These are phyloP conservation scores for Papilio polyxenes DNA, from an alignment of 1,140 invertebrate genomes.

Conservation along the genomic window DNA sequence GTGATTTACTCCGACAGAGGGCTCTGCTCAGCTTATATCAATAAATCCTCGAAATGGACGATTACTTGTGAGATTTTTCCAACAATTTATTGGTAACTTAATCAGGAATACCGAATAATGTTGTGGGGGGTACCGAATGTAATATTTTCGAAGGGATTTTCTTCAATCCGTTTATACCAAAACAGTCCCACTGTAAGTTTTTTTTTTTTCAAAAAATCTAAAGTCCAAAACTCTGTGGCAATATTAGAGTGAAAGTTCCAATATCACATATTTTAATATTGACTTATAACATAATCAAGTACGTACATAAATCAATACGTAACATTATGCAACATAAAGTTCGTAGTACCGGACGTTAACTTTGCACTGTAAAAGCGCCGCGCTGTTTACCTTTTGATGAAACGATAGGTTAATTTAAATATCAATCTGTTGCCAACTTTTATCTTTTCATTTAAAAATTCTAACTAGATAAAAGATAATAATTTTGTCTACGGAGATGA, in stretches of 20 bases:
- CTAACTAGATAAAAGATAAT: background rate
- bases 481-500: background rate
- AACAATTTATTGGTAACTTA: background rate
- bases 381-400: background rate
- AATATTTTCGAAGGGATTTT: too few relatives aligned
- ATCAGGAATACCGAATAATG: too few relatives aligned
- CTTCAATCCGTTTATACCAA: too few relatives aligned
- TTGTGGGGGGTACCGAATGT: too few relatives aligned
- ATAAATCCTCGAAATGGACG: background rate
- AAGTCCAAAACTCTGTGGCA: too few relatives aligned
- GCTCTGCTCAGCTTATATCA: background rate
- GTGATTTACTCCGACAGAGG: too few relatives aligned
- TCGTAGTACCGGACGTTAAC: background rate
- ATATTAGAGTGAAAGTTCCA: too few relatives aligned
- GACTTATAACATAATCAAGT: too few relatives aligned
- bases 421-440: too few relatives aligned
- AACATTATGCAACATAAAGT: background rate
- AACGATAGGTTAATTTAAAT: background rate
- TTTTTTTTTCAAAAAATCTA: too few relatives aligned
- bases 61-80: background rate
- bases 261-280: too few relatives aligned
- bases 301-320: background rate
- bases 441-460: background rate
- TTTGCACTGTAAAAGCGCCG: background rate
- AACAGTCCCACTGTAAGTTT: too few relatives aligned